Conservation (phyloP, 30 jellyfish, hydroid and myxozoan species). For the Aurelia sp. region DNA sequence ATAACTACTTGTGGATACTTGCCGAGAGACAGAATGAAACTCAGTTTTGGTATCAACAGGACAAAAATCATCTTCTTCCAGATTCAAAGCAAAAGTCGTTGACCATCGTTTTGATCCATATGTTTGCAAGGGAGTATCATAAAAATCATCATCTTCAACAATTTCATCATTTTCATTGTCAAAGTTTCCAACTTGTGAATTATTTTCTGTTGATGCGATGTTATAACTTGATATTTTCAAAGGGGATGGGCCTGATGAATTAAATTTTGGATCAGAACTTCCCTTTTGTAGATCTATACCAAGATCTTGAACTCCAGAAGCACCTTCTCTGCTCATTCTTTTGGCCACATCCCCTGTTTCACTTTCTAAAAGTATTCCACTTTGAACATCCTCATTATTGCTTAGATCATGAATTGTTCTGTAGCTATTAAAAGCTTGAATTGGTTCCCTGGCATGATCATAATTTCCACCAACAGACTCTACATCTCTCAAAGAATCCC, state of each 20-base stretch:
- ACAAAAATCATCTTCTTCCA: constrained; percentile 35
- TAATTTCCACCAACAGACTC: not conserved
- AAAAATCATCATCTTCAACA: constrained; percentile 23
- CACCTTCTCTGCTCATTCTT: not conserved
- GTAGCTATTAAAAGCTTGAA: not conserved
- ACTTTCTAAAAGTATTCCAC: not conserved
- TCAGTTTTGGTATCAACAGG: constrained; percentile 9
- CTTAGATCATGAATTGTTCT: not conserved
- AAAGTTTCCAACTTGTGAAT: not conserved
- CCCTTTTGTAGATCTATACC: not conserved
- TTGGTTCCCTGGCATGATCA: not conserved
- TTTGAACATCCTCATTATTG: not conserved
- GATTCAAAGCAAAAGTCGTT: constrained; percentile 35
- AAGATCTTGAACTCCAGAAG: not conserved
- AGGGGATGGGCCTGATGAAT: constrained; percentile 21
- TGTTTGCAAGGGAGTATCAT: constrained; percentile 33
- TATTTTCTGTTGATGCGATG: not conserved
- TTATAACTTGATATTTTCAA: constrained; percentile 26
- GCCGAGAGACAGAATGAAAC: constrained; percentile 24
- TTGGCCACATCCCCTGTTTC: not conserved
- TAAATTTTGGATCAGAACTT: no score
- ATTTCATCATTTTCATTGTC: constrained; percentile 2
- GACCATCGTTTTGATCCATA: constrained; percentile 63
- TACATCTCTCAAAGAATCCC: not conserved
- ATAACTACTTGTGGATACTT: constrained; percentile 11